Base-by-base conservation (phyloP, 2,113 vertebrate genomes). In the Stegastes partitus region DNA sequence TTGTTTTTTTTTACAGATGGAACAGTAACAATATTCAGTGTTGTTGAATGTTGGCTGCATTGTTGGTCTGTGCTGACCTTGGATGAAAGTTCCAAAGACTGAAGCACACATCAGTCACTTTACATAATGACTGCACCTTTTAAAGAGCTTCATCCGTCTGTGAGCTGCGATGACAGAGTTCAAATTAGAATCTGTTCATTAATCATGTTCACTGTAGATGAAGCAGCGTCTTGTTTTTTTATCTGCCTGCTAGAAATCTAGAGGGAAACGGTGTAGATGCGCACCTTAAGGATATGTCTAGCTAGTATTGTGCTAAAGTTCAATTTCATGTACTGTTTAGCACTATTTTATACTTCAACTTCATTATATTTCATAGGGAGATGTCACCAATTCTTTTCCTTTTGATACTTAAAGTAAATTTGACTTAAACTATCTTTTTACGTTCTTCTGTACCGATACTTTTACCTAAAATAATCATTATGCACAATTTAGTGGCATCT, bases 131-230 rank as follows among this genome's bases (percentile, higher is more conserved):
- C 61, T 66, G 14, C 12, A 55, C 64, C 50, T 25, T 45, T n/a
- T 47, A 50, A 14, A 61, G 34, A 82, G 37, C 31, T 12, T 59
- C 55, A 42, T 80, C 53, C 45, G 5, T 73, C 73, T 72, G 16
- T 18, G 8, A 67, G 19, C 50, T 57, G 42, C 5, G 2, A 11
- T 65, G 70, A 49, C 54, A 55, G 56, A 23, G 53, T 67, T 77
- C 22, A 65, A 72, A 75, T 84, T 66, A 54, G 37, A 86, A 73
- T 42, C 14, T 50, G 23, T 61, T 55, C 67, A 82, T 77, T 66
- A 51, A 85, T 82, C 49, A 31, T 44, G 28, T 70, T 7, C 22
- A 76, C 0, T 7, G 16, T 31, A 16, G 22, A 71, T 21, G 39
- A 34, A 53, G 47, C 34, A 25, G 4, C 19, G 11, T 25, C 3